phyloP scores from a whole-genome alignment of 1,140 invertebrate genomes.

The Apis dorsata region DNA sequence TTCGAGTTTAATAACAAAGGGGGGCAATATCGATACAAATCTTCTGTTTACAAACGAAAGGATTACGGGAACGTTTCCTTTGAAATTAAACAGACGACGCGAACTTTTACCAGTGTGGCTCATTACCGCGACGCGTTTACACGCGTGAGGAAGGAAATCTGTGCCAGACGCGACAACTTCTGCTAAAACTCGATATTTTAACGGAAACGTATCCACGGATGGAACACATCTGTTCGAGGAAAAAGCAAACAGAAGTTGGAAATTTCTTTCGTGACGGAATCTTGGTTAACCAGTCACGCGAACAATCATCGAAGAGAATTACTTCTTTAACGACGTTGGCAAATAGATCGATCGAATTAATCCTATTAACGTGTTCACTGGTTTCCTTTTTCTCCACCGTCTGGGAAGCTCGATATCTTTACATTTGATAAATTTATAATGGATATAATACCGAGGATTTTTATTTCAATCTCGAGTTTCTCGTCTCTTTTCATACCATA shows the following conservation, averaged over 20 bases:
- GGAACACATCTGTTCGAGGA: neutral
- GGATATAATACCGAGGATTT: neutral
- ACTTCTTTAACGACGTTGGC: neutral
- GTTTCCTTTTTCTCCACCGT: no score
- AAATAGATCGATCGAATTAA: slow-evolving; percentile 21
- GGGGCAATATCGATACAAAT: neutral
- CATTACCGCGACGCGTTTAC: neutral
- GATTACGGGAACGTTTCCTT: neutral
- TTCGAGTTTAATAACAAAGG: slow-evolving; percentile 20
- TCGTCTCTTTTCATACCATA: no score
- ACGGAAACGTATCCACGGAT: neutral
- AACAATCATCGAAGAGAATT: slow-evolving; percentile 17
- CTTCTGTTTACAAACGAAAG: slow-evolving; percentile 3
- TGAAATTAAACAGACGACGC: neutral
- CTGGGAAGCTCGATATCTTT: neutral
- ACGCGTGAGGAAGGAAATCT: neutral
- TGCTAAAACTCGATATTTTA: slow-evolving; percentile 7
- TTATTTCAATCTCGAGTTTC: no score
- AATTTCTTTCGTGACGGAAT: slow-evolving; percentile 3
- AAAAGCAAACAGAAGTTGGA: slow-evolving; percentile 7
- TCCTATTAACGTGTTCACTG: neutral
- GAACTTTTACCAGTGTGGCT: neutral
- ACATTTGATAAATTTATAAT: neutral
- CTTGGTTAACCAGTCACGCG: slow-evolving; percentile 27
- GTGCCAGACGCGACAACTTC: neutral